A percentile compares a stretch with the other conserved stretches of the same genome.
These are phyloP conservation scores for Bombycilla garrulus DNA, from an alignment of 2,113 vertebrate genomes.

Conservation along the genomic window DNA sequence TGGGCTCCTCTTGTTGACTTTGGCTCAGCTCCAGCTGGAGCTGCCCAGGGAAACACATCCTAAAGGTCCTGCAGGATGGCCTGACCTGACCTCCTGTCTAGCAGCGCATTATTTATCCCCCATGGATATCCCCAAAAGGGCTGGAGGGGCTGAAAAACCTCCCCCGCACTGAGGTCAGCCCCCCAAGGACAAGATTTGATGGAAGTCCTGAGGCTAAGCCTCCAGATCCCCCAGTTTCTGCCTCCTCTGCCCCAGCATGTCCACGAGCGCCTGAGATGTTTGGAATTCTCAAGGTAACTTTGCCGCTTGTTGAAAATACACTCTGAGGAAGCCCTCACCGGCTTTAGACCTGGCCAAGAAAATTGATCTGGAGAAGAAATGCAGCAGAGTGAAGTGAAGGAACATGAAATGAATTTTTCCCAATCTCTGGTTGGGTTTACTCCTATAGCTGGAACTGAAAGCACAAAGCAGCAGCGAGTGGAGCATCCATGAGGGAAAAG, in stretches of 20 bases:
- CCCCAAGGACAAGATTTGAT: background rate
- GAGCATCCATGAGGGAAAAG: background rate
- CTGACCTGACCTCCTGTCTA: background rate
- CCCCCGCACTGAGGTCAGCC: background rate
- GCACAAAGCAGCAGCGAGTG: background rate
- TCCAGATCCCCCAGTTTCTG: background rate
- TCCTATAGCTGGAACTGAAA: background rate
- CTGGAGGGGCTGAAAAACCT: background rate
- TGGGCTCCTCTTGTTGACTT: background rate
- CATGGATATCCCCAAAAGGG: background rate
- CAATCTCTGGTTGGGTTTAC: background rate
- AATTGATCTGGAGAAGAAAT: background rate
- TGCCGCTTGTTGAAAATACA: background rate
- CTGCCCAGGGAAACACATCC: background rate
- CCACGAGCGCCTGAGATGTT: background rate
- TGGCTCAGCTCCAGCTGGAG: background rate
- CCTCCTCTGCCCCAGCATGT: background rate
- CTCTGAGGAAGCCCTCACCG: background rate
- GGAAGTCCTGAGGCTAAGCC: background rate
- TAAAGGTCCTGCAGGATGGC: background rate
- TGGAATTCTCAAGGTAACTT: background rate
- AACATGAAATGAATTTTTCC: background rate
- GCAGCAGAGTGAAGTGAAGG: background rate
- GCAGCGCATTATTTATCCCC: background rate
- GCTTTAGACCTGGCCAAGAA: rapidly evolving